Evolutionary conservation across 2,888 invertebrate species (phyloP).

Genomic region (Pseudanteris insignis): DNA sequence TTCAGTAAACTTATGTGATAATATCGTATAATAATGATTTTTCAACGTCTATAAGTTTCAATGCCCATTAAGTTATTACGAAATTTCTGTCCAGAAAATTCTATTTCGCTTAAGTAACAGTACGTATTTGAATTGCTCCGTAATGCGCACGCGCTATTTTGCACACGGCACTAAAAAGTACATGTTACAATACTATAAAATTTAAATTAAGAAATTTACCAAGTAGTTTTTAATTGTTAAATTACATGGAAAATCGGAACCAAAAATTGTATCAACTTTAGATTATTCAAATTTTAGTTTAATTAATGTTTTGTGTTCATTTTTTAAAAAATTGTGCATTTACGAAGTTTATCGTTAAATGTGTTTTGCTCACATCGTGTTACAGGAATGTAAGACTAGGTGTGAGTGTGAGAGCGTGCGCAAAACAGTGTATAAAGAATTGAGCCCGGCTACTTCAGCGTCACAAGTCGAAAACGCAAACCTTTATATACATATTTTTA

Average conservation of each 20-base stretch:
- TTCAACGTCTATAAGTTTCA: no score
- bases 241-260: neutral
- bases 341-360: no score
- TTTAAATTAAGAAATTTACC: slow-evolving; percentile 10
- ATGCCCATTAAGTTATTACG: no score
- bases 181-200: slow-evolving; percentile 9
- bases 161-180: slow-evolving; percentile 46
- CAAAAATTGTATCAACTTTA: no score
- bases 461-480: slow-evolving; percentile 14
- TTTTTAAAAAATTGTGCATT: no score
- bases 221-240: neutral
- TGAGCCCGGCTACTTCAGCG: slow-evolving; percentile 12
- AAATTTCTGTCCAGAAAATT: no score
- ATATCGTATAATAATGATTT: no score
- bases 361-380: slow-evolving; percentile 5
- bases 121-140: slow-evolving; percentile 1
- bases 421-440: slow-evolving; percentile 31
- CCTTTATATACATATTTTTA: no score
- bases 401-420: slow-evolving; percentile 31
- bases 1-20: no score
- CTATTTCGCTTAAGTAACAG: neutral
- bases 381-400: slow-evolving; percentile 4
- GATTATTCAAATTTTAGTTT: no score
- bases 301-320: no score
- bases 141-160: slow-evolving; percentile 45